Conservation (phyloP, 2,113 vertebrate genomes). For the Mugil cephalus region DNA sequence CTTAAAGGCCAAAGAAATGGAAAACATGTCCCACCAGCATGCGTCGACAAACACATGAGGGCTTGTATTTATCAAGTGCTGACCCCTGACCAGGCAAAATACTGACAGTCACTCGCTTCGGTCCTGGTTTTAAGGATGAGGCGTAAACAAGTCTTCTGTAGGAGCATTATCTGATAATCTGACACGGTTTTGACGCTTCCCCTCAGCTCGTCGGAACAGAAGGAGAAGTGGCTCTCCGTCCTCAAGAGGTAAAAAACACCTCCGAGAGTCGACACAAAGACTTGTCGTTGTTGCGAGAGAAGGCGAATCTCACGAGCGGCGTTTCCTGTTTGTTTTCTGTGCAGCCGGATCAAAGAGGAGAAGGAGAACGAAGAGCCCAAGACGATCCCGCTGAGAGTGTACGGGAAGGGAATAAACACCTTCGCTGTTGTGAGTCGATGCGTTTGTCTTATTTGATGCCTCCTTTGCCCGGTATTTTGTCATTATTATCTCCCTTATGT, state of each 20-base stretch:
- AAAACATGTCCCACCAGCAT: slow-evolving; percentile 7
- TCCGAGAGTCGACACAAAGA: background rate
- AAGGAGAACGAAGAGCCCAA: slow-evolving; percentile 94
- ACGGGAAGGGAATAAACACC: slow-evolving; percentile 91
- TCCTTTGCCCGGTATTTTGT: too few relatives aligned
- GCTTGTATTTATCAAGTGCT: background rate
- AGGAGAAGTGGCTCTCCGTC: slow-evolving; percentile 91
- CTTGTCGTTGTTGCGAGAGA: background rate
- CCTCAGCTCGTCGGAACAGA: slow-evolving; percentile 90
- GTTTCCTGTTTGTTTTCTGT: slow-evolving; percentile 13
- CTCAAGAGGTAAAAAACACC: slow-evolving; percentile 89
- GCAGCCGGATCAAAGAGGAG: slow-evolving; percentile 92
- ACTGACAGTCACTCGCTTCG: background rate
- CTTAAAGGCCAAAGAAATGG: background rate
- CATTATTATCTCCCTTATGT: too few relatives aligned
- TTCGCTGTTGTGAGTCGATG: slow-evolving; percentile 91
- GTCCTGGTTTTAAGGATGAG: background rate
- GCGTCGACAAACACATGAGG: background rate
- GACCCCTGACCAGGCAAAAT: background rate
- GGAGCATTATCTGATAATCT: too few relatives aligned
- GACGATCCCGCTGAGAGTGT: slow-evolving; percentile 93
- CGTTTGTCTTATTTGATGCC: too few relatives aligned
- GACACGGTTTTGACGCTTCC: slow-evolving; percentile 12
- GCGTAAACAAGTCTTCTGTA: background rate
- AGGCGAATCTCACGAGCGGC: too few relatives aligned